These are phyloP conservation scores for Liolophura sinensis DNA, from an alignment of 1,140 invertebrate genomes.

Conservation along the genomic window DNA sequence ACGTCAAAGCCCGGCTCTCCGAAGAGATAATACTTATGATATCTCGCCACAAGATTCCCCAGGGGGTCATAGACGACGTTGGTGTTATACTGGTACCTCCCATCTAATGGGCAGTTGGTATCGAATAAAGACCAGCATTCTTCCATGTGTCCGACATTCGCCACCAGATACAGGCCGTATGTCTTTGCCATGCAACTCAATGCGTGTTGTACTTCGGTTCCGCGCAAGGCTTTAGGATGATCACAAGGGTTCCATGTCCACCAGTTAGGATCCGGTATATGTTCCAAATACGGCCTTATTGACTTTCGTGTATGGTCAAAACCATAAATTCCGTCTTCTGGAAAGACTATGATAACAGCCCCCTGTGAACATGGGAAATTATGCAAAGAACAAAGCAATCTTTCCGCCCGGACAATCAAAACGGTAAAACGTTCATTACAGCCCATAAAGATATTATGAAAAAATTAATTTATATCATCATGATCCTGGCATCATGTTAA, in stretches of 20 bases:
- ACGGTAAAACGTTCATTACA: no score
- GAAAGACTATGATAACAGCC: constrained; percentile 81
- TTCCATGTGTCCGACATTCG: constrained; percentile 72
- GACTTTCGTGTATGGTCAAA: constrained; percentile 21
- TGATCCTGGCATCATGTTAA: no score
- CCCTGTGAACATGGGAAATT: constrained; percentile 60
- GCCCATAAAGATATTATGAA: no score
- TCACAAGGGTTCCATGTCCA: constrained; percentile 38
- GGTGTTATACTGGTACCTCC: constrained; percentile 70
- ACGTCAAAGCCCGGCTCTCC: constrained; percentile 66
- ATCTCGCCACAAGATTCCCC: constrained; percentile 67
- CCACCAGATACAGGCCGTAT: constrained; percentile 67
- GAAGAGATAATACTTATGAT: constrained; percentile 71
- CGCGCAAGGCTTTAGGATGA: constrained; percentile 3
- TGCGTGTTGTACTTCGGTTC: constrained; percentile 26
- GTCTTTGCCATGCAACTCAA: constrained; percentile 65
- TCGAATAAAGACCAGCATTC: constrained; percentile 58
- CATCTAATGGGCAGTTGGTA: constrained; percentile 61
- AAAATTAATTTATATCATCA: no score
- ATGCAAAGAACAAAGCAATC: no score
- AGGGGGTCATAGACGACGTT: constrained; percentile 73
- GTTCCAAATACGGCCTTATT: constrained; percentile 33
- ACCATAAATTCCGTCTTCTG: constrained; percentile 70
- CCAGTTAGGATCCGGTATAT: constrained; percentile 33
- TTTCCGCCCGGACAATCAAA: no score